Evolutionary conservation across 2,113 vertebrate species (phyloP), one percentile per base, ranked within the genome.

Genomic region (Lepisosteus osseus): DNA sequence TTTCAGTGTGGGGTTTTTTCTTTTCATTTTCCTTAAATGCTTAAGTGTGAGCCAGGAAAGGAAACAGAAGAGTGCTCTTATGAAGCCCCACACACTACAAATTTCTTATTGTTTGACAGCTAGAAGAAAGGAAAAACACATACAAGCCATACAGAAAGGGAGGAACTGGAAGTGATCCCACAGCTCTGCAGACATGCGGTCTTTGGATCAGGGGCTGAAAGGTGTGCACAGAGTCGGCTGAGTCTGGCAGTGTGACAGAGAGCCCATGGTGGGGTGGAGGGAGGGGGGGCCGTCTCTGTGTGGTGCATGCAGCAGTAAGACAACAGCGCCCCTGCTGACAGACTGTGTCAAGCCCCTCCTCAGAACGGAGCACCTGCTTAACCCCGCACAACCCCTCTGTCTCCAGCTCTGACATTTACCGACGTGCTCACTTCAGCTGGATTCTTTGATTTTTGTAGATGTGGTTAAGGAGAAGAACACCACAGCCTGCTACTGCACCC

Each of bases 111-210:
- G 5, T 9, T 51, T 51, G 9, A 51, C 29, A 51, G 47, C 47
- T 51, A 9, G 9, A 51, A 51, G 9, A 51, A 51, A 6, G 47
- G 47, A 51, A 6, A n/a, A 51, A 51, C 29, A 29, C 29, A 29
- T 29, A 29, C 29, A 51, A 9, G 47, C 47, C 47, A 51, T 51
- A 51, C 29, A 51, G 47, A 51, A 51, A 51, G 47, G 9, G 47
- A 51, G 9, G 47, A 51, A 9, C 47, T 6, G 47, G 47, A 9
- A 51, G 47, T 51, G 47, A 6, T 5, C 9, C 5, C 47, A 80
- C 74, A 79, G 64, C 61, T 55, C 63, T 47, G 54, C 12, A 43
- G 67, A 68, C 68, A 13, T 80, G 77, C 72, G 77, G 67, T 76
- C 74, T 54, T 54, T 61, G 65, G 45, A 6, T 44, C 4, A 6